Base-by-base conservation (phyloP, 2,113 vertebrate genomes). In the Sturnus vulgaris region DNA sequence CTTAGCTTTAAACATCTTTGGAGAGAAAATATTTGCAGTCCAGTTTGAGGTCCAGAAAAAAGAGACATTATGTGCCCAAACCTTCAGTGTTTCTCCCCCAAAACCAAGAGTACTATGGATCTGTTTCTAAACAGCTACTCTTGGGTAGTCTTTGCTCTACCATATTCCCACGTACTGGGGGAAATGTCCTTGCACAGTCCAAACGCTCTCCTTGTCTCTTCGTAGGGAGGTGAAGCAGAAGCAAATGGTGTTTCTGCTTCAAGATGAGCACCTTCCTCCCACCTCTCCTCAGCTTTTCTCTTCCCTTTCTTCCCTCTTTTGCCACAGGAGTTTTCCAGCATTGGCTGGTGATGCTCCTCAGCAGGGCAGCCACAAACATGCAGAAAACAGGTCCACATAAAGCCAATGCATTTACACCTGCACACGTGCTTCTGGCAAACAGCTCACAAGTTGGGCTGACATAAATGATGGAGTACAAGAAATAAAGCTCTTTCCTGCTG, bases 281-380 rank as follows among this genome's bases (percentile, higher is more conserved):
- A 75, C 27, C 37, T 63, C n/a, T 71, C 50, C 47, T 65, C 1
- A 1, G 42, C 22, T 65, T 19, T 50, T 25, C 50, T 53, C 9
- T 55, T 55, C 15, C n/a, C 35, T 19, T 80, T 56, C 42, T 46
- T 28, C 11, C 8, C 3, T 4, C 12, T 78, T 76, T 25, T 60
- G 22, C 46, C 53, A 64, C 1, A 8, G 12, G 50, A 85, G 33
- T 37, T 69, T 94, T 72, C 57, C 88, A 77, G 56, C 35, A 39
- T 4, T 2, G 18, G 46, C 44, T 42, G 50, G 22, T 13, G 59
- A 85, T 42, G 49, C 23, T 46, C 3, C 77, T 73, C 55, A 3
- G 0, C 72, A 63, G 50, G 49, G n/a, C 33, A 53, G 59, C 42
- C 7, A 2, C 30, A 31, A 72, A 57, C 6, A 1, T 0, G 0